Conservation (phyloP, 92 coral and sea anemone species). For the Scolanthus callimorphus region DNA sequence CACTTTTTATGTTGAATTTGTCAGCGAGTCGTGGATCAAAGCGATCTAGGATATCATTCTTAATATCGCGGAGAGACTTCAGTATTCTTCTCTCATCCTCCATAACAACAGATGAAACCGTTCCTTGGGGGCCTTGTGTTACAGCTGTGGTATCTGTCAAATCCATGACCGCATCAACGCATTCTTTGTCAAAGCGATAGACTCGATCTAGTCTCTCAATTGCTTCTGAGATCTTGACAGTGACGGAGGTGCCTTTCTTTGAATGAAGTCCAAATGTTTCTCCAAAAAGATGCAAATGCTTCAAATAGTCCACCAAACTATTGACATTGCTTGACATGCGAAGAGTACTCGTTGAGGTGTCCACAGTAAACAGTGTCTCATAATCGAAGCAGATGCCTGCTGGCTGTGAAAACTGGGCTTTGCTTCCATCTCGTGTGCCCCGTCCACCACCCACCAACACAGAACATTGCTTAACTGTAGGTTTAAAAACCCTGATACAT, state of each 20-base stretch:
- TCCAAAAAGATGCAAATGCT: slow-evolving; percentile 50
- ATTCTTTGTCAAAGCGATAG: slow-evolving; percentile 33
- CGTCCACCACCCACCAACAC: slow-evolving; percentile 38
- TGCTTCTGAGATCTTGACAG: slow-evolving; percentile 29
- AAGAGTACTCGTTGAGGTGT: slow-evolving; percentile 44
- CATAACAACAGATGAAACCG: slow-evolving; percentile 49
- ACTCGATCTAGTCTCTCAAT: slow-evolving; percentile 47
- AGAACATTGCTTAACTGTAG: slow-evolving; percentile 25
- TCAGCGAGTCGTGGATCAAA: slow-evolving; percentile 27
- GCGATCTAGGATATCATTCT: slow-evolving; percentile 38
- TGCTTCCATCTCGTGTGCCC: slow-evolving; percentile 56
- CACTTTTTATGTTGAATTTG: slow-evolving; percentile 45
- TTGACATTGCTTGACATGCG: slow-evolving; percentile 51
- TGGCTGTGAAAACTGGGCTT: slow-evolving; percentile 52
- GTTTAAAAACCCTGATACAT: slow-evolving; percentile 40
- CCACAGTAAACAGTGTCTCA: slow-evolving; percentile 32
- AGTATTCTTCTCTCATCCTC: slow-evolving; percentile 47
- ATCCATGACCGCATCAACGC: slow-evolving; percentile 38
- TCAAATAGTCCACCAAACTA: slow-evolving; percentile 46
- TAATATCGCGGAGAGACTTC: slow-evolving; percentile 36
- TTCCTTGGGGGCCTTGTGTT: slow-evolving; percentile 51
- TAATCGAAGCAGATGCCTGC: slow-evolving; percentile 40
- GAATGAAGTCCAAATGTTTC: slow-evolving; percentile 52
- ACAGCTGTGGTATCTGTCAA: slow-evolving; percentile 33
- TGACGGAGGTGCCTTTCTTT: slow-evolving; percentile 30